Base-by-base conservation (phyloP, 2,113 vertebrate species). In the Dissostichus mawsoni region DNA sequence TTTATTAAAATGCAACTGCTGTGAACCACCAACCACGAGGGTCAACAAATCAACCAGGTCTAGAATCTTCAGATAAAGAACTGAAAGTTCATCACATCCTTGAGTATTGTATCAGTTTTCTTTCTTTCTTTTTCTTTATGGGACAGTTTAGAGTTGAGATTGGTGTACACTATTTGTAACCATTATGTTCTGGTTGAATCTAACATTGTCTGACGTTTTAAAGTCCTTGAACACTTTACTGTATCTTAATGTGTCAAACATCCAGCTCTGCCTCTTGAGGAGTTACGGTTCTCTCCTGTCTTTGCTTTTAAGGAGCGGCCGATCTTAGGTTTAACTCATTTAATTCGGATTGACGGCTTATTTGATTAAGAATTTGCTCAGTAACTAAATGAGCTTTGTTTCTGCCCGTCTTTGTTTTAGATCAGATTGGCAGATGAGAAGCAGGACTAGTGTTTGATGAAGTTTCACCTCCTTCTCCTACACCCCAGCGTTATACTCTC, bases 381-480 rank as follows among this genome's bases (percentile, higher is more conserved):
- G 16, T 83, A 57, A 78, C 78, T 78, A 78, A 41, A 47, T 41
- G 1, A 71, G 45, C 20, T 67, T 44, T 51, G 11, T 52, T 25
- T 45, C 13, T 1, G 36, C 3, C 47, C 47, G n/a, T 59, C 13
- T 62, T 50, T 18, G 53, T 17, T 57, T 65, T 51, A 17, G 33
- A 67, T 73, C 53, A n/a, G 55, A 47, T 17, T 56, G 44, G 52
- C 44, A 52, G 52, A 65, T 20, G 25, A 20, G 58, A 50, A 50
- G 62, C 48, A 55, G 20, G 41, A 20, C 50, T 23, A 51, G 70
- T 25, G 12, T 52, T 17, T 2, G 11, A 58, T 23, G 14, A 41
- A n/a, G 55, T 69, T 77, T 55, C 11, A 17, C 16, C 33, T 16
- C 29, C 29, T 29, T 29, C 29, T 29, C 29, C 29, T 29, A 29